Conservation (phyloP, 2,113 vertebrate genomes). For the Phasianus colchicus region DNA sequence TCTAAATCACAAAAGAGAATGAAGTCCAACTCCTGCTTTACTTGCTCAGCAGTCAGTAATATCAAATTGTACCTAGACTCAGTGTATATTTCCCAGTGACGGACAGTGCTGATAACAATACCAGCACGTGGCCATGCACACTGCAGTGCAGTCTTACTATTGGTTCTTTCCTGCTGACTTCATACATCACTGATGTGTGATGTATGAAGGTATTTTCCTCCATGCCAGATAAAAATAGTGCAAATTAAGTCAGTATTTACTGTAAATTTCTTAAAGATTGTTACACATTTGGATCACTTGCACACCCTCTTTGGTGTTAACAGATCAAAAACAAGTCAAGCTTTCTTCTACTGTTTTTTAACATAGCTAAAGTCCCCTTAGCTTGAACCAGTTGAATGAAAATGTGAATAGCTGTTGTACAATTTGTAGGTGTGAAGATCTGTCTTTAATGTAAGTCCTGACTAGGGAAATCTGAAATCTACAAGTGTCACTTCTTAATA, state of each 20-base stretch:
- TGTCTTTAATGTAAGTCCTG: neutral
- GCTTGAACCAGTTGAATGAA: neutral
- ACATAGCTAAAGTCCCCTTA: neutral
- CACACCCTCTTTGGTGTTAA: neutral
- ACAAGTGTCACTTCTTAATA: neutral
- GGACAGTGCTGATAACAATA: neutral
- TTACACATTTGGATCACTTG: neutral
- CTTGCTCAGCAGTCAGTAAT: neutral
- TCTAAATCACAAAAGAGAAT: neutral
- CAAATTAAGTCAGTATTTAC: neutral
- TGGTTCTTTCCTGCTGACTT: constrained; percentile 8
- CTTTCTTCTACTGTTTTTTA: neutral
- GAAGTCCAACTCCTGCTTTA: neutral
- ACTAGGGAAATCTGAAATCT: neutral
- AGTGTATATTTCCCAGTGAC: neutral
- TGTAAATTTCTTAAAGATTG: neutral
- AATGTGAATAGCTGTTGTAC: neutral
- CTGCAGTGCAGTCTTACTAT: neutral
- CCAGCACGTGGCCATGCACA: neutral
- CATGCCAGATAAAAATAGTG: neutral
- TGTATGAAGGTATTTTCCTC: no score
- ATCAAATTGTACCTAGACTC: accelerated
- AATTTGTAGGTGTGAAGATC: neutral
- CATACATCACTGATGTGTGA: no score
- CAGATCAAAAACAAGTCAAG: neutral